Evolutionary conservation across 1,140 invertebrate genomes (phyloP).

Genomic region (Scylla paramamosain): DNA sequence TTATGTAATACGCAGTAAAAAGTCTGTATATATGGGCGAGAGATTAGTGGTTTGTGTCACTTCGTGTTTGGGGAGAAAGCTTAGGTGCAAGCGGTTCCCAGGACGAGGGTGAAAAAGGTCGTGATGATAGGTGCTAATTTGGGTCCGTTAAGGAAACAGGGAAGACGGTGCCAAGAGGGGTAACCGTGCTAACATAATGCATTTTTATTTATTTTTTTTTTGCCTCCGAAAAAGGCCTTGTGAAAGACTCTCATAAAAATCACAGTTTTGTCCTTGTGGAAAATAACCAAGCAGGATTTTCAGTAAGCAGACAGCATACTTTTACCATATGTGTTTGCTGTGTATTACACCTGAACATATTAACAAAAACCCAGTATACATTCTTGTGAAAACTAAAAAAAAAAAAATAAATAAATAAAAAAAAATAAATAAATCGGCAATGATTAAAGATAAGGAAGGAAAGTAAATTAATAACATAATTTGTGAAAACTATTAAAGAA

Average conservation of each 20-base stretch:
- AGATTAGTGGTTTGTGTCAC: not conserved
- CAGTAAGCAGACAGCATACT: too few species aligned
- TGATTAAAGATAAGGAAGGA: too few species aligned
- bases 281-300: too few species aligned
- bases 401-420: too few species aligned
- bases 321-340: too few species aligned
- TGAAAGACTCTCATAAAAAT: not conserved
- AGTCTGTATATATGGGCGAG: not conserved
- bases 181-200: not conserved
- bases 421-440: too few species aligned
- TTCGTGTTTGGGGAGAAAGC: not conserved
- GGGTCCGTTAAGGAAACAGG: not conserved
- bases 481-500: too few species aligned
- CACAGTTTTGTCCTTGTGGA: too few species aligned
- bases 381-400: too few species aligned
- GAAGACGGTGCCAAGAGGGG: not conserved
- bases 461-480: too few species aligned
- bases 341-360: too few species aligned
- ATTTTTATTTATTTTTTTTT: not conserved
- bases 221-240: not conserved
- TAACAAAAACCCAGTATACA: too few species aligned
- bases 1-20: not conserved
- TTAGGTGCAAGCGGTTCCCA: not conserved
- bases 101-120: not conserved
- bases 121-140: conserved; percentile 22